Evolutionary conservation across 2,113 vertebrate species (phyloP).

Genomic region (Limanda limanda): DNA sequence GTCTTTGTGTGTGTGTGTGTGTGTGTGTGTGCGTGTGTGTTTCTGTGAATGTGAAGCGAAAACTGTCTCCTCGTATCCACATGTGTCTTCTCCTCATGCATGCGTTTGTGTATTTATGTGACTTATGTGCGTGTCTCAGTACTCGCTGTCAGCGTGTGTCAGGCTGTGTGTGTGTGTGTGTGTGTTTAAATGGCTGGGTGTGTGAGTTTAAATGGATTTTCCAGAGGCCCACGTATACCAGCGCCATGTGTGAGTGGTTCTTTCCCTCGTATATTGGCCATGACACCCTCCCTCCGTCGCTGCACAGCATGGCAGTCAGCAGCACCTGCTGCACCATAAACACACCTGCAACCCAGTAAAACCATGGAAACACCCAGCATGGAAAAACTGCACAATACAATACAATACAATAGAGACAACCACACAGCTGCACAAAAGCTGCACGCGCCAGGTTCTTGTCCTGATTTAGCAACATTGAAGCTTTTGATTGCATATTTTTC

Average conservation of each 20-base stretch:
- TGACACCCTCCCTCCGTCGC: conserved; percentile 51
- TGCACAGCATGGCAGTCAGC: conserved; percentile 48
- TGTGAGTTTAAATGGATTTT: conserved; percentile 71
- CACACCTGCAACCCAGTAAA: conserved; percentile 71
- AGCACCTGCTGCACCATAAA: conserved; percentile 73
- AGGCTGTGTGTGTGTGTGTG: conserved; percentile 12
- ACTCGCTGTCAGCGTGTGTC: conserved; percentile 46
- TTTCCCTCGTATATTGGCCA: conserved; percentile 68
- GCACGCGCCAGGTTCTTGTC: not conserved
- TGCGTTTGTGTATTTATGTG: conserved; percentile 53
- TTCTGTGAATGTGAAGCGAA: too few relatives aligned
- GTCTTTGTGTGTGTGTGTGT: not conserved
- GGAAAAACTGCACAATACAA: conserved; percentile 31
- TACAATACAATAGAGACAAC: conserved; percentile 15
- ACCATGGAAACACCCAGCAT: conserved; percentile 46
- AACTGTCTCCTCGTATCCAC: conserved; percentile 5
- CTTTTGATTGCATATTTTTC: not conserved
- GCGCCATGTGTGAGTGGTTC: conserved; percentile 70
- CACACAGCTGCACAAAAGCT: conserved; percentile 4
- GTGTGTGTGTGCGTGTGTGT: not conserved
- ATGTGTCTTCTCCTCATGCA: conserved; percentile 32
- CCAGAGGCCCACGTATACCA: conserved; percentile 59
- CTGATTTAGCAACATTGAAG: conserved; percentile 7
- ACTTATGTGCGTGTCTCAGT: conserved; percentile 36
- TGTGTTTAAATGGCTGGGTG: conserved; percentile 51